Percentiles rank a stretch among this genome's conserved stretches.
phyloP scores from a whole-genome alignment of 2,888 invertebrate species.

The Rosalia funebris region DNA sequence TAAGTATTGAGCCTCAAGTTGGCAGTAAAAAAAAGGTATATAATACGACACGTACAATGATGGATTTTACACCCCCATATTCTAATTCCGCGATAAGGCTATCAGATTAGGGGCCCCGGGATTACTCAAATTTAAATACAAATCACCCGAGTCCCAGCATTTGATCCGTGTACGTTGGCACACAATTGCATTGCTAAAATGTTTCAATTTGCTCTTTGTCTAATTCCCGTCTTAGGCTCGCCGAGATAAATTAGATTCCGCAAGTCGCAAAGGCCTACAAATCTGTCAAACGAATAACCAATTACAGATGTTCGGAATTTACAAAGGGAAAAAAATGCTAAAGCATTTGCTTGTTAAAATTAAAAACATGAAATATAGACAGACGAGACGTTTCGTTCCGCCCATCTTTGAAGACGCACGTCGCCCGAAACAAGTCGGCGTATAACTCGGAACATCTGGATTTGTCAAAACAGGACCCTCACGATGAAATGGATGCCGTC shows the following conservation, averaged over 20 bases:
- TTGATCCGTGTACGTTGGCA: constrained; percentile 6
- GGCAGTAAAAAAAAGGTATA: constrained; percentile 12
- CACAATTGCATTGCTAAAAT: constrained; percentile 20
- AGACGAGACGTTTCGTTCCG: constrained; percentile 21
- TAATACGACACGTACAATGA: constrained; percentile 33
- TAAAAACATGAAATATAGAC: constrained; percentile 33
- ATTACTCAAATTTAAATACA: constrained; percentile 30
- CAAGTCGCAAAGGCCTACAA: constrained; percentile 19
- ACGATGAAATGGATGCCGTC: constrained; percentile 4
- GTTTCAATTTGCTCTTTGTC: constrained; percentile 21
- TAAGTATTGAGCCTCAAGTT: constrained; percentile 25
- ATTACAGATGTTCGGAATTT: constrained; percentile 32
- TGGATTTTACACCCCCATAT: constrained; percentile 27
- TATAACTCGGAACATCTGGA: constrained; percentile 32
- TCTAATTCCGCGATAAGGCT: constrained; percentile 25
- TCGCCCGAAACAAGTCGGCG: constrained; percentile 30
- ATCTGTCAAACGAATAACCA: constrained; percentile 25
- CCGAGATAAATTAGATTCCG: constrained; percentile 22
- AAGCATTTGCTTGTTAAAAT: constrained; percentile 28
- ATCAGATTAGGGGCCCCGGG: constrained; percentile 27
- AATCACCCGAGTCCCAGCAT: constrained; percentile 23
- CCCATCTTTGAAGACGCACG: constrained; percentile 25
- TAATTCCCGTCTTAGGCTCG: constrained; percentile 18
- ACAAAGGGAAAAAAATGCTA: constrained; percentile 27
- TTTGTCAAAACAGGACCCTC: constrained; percentile 31